Evolutionary conservation across 2,113 vertebrate genomes (phyloP), one percentile per base, ranked within the genome.

Genomic region (Alexandromys fortis): DNA sequence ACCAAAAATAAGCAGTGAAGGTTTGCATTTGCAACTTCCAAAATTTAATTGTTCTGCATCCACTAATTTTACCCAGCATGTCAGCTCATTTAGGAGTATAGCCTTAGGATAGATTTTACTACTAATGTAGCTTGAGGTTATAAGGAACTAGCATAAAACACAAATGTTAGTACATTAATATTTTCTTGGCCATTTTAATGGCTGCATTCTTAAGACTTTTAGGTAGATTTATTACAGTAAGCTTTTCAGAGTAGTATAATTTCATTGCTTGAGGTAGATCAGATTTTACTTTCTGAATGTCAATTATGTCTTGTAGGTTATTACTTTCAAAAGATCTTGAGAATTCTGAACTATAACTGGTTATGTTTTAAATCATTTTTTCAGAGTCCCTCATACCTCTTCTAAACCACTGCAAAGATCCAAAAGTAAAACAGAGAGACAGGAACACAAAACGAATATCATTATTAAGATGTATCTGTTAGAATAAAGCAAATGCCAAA

Each of bases 261-360:
- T 98, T 98, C 96, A 97, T 96, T 97, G 95, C 97, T 96, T 21
- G 73, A 90, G 89, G 86, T 97, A 94, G 89, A 97, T 97, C 89
- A 91, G 89, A 91, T 96, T 96, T 97, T 94, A 96, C 92, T 91
- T 96, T 95, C 81, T 97, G 92, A 97, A 96, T 97, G 86, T 95
- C 94, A 96, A 76, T 97, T 97, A 86, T 97, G 47, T 95, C 89
- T 90, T 94, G 5, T 68, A 95, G 96, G 81, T 95, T 97, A 96
- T 95, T 97, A 90, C 78, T 96, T 95, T 97, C 42, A 91, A 94
- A 94, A 94, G 92, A 91, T 83, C 92, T 96, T 96, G 82, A 92
- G 89, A 97, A 96, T 97, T 96, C 78, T 79, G 47, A 96, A 91
- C 89, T 86, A 47, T 63, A 95, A 63, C 28, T 91, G 49, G 28